These are phyloP conservation scores for Coleophora flavipennella DNA, from an alignment of 2,888 invertebrate genomes.

Conservation along the genomic window DNA sequence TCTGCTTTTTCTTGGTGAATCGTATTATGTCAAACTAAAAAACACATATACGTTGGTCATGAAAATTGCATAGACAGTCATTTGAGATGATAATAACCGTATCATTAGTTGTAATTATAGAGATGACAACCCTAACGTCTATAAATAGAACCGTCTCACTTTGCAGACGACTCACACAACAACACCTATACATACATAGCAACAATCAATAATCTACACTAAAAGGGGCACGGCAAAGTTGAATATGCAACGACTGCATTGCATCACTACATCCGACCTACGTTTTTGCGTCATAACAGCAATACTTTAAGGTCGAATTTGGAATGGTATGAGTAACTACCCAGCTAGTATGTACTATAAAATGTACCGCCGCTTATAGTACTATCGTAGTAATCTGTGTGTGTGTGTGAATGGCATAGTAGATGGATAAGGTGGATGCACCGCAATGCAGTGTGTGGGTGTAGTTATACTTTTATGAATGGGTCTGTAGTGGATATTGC, in stretches of 20 bases:
- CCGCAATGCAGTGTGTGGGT: constrained; percentile 30
- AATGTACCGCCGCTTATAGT: constrained; percentile 64
- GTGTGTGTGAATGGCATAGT: constrained; percentile 25
- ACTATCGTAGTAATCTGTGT: constrained; percentile 52
- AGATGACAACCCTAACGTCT: constrained; percentile 21
- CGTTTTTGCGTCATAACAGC: background rate
- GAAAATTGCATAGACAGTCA: too few relatives aligned
- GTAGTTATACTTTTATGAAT: constrained; percentile 48
- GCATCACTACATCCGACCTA: background rate
- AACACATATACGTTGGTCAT: too few relatives aligned
- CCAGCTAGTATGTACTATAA: constrained; percentile 45
- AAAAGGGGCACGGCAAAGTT: constrained; percentile 19
- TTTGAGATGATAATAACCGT: too few relatives aligned
- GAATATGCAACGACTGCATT: constrained; percentile 11
- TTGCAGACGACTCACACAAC: constrained; percentile 47
- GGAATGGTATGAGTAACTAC: constrained; percentile 20
- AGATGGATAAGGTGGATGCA: constrained; percentile 24
- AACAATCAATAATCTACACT: too few relatives aligned
- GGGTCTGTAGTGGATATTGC: constrained; percentile 26
- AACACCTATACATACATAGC: constrained; percentile 11
- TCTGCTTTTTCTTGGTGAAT: too few relatives aligned
- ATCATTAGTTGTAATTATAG: too few relatives aligned
- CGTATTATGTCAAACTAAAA: too few relatives aligned
- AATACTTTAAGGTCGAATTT: constrained; percentile 19
- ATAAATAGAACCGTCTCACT: constrained; percentile 63